These are phyloP conservation scores for Guaruba guarouba DNA, from an alignment of 2,113 vertebrate species.

Conservation along the genomic window DNA sequence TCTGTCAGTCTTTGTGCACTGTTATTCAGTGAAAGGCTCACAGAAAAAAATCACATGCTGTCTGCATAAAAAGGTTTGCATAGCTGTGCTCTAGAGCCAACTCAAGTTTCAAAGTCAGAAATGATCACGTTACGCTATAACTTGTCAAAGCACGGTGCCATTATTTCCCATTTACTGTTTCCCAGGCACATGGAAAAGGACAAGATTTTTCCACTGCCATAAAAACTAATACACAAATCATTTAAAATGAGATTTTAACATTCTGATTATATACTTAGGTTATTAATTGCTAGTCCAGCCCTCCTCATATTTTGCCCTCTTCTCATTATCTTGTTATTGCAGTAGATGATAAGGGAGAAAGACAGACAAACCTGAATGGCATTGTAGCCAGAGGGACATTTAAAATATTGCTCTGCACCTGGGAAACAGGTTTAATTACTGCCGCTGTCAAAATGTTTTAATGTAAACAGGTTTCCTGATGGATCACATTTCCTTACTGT, in stretches of 20 bases:
- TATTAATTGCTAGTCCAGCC: conserved; percentile 3
- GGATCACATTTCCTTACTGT: conserved; percentile 55
- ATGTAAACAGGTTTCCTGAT: conserved; percentile 73
- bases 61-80: neutral
- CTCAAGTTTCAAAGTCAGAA: conserved; percentile 15
- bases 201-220: neutral
- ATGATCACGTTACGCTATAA: neutral
- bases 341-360: conserved; percentile 16
- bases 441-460: conserved; percentile 74
- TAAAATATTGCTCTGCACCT: conserved; percentile 72
- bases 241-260: conserved; percentile 9
- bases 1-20: neutral
- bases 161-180: neutral
- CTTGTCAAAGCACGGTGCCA: neutral
- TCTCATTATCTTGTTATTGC: conserved; percentile 59
- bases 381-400: conserved; percentile 69
- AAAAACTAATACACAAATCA: neutral
- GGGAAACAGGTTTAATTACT: conserved; percentile 77
- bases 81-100: neutral
- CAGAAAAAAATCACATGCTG: neutral
- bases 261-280: conserved; percentile 27
- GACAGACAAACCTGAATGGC: conserved; percentile 54
- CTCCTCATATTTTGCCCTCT: conserved; percentile 11
- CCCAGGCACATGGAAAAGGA: neutral
- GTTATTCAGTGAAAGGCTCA: neutral